A percentile compares a stretch with the other conserved stretches of the same genome.
phyloP scores from a whole-genome alignment of 2,113 vertebrate genomes.

The Pygoscelis adeliae region DNA sequence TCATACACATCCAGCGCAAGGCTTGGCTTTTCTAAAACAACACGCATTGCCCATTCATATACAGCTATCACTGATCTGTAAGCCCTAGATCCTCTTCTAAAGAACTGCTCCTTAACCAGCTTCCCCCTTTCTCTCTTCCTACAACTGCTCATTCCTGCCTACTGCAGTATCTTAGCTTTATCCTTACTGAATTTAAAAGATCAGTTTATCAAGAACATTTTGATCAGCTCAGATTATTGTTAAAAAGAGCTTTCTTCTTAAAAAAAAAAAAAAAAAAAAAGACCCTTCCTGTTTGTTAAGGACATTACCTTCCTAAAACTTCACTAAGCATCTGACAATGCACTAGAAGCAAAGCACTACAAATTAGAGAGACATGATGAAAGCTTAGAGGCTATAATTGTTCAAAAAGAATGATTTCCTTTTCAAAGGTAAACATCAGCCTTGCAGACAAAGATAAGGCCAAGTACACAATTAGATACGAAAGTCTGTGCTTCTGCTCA shows the following conservation, averaged over 20 bases:
- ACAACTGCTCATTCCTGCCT: background rate
- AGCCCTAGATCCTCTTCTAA: background rate
- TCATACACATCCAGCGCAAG: background rate
- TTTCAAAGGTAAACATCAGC: constrained; percentile 49
- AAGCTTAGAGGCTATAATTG: constrained; percentile 29
- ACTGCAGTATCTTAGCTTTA: background rate
- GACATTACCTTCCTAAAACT: background rate
- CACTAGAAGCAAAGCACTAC: background rate
- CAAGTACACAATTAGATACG: background rate
- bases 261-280: background rate
- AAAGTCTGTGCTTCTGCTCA: background rate
- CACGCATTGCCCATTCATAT: background rate
- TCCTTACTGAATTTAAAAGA: background rate
- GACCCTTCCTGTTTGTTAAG: background rate
- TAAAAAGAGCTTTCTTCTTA: background rate
- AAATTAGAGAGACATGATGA: constrained; percentile 37
- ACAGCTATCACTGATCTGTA: fast-evolving
- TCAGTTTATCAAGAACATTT: background rate
- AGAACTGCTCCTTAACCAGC: background rate
- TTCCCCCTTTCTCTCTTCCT: background rate
- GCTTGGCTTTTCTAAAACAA: background rate
- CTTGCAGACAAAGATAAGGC: constrained; percentile 19
- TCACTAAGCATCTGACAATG: background rate
- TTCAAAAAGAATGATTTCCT: constrained; percentile 66
- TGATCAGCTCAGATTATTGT: background rate